These are phyloP conservation scores for Pseudomyrmex flavicornis DNA, from an alignment of 1,140 invertebrate genomes.

Conservation along the genomic window DNA sequence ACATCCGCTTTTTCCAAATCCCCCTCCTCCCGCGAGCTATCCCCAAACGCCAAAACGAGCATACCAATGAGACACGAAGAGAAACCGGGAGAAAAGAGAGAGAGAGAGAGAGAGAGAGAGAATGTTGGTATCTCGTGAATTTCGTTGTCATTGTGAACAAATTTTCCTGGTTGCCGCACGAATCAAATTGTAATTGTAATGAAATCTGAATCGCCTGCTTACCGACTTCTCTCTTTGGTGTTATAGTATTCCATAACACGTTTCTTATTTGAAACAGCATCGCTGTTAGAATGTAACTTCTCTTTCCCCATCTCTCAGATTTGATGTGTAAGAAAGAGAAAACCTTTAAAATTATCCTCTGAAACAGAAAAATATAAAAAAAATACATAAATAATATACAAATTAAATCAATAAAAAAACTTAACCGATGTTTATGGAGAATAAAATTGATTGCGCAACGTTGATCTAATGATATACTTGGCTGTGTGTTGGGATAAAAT, in stretches of 20 bases:
- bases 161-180: conserved; percentile 19
- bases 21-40: conserved; percentile 48
- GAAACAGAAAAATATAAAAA: background rate
- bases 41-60: conserved; percentile 74
- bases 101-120: conserved; percentile 10
- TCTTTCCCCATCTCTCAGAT: conserved; percentile 2
- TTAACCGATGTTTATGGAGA: background rate
- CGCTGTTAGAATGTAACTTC: background rate
- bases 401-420: background rate
- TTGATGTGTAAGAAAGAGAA: conserved; percentile 3
- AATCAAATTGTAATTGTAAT: conserved; percentile 54
- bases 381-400: background rate
- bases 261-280: conserved; percentile 13
- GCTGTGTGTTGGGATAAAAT: conserved; percentile 33
- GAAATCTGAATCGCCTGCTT: conserved; percentile 42
- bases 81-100: conserved; percentile 1
- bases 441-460: conserved; percentile 16
- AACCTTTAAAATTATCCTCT: background rate
- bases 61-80: conserved; percentile 77
- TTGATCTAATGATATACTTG: conserved; percentile 10
- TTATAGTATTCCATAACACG: background rate
- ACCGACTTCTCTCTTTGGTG: conserved; percentile 11
- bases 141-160: conserved; percentile 50
- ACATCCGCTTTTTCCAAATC: conserved; percentile 70
- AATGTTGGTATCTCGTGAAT: conserved; percentile 44